Base-by-base conservation (phyloP, 1,140 invertebrate species). In the Thrips palmi region DNA sequence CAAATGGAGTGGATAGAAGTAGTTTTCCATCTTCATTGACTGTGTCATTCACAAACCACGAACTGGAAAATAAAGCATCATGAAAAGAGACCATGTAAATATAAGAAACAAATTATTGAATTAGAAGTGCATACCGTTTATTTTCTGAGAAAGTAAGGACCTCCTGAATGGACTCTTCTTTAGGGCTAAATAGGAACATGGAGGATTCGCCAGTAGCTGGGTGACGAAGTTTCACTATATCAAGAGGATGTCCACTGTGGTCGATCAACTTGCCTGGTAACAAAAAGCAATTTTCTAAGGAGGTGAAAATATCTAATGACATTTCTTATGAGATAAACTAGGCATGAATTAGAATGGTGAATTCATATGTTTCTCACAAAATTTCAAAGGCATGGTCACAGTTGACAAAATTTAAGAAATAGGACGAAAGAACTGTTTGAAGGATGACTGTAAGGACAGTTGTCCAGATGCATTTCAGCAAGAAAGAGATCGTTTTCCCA, bases 21-120 rank as follows among this genome's bases (percentile, higher is more conserved):
- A 77, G 62, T 50, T 70, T 76, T 18, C 77, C 77, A 62, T 81
- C 74, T 30, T 74, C 77, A 54, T 74, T 77, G 0, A 81, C 71
- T 48, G 67, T 65, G 37, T 74, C 67, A 48, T 73, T 65, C 20
- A 78, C 65, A 40, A 79, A 67, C 74, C 74, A 79, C 12, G 73
- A 76, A 39, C 73, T 63, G 34, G 11, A 47, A 50, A 24, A 40
- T 33, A 44, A 39, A 20, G 3, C 20, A 34, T 14, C 33, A 17
- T 3, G 21, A 25, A 29, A 37, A 37, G 12, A 29, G 25, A 30
- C 14, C 12, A 11, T 37, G 12, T 29, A 19, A 14, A 25, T 29
- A 37, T n/a, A 20, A 14, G 15, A 14, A 4, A 11, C 3, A 28
- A 25, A 24, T 25, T 27, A n/a, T 14, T 19, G 8, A 14, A 21